Evolutionary conservation across 37 sponge, comb jelly and placozoan species (phyloP).

Genomic region (Petrosia ficiformis): DNA sequence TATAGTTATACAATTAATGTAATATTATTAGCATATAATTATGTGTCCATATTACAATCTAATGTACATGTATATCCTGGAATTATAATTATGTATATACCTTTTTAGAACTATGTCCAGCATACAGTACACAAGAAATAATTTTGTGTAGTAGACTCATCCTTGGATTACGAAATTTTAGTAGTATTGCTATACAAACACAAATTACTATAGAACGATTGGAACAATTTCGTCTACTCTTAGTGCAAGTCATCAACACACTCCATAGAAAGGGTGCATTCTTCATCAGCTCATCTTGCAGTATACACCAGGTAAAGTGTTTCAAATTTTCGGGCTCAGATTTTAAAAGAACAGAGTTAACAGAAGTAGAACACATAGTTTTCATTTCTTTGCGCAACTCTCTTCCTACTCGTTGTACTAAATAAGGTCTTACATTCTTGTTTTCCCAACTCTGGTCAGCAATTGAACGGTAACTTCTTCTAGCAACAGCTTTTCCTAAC

Average conservation of each 20-base stretch:
- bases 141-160: slow-evolving; percentile 27
- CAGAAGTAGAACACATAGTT: not conserved
- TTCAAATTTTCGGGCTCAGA: slow-evolving; percentile 1
- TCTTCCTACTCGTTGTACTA: not conserved
- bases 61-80: too few relatives aligned
- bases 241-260: slow-evolving; percentile 7
- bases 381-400: slow-evolving; percentile 17
- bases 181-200: slow-evolving; percentile 10
- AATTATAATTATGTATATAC: not conserved
- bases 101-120: slow-evolving; percentile 17
- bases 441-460: slow-evolving; percentile 3
- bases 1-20: not conserved
- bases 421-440: not conserved
- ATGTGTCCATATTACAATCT: too few relatives aligned
- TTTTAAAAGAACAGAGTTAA: slow-evolving; percentile 17
- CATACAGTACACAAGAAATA: slow-evolving; percentile 5
- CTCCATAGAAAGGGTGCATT: slow-evolving; percentile 13
- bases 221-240: not conserved
- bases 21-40: not conserved
- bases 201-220: not conserved
- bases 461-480: slow-evolving; percentile 1
- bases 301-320: slow-evolving; percentile 12
- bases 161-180: not conserved
- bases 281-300: slow-evolving; percentile 10
- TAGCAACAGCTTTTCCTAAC: slow-evolving; percentile 9